Percentiles rank a stretch among this genome's conserved stretches.
phyloP scores from a whole-genome alignment of 2,888 invertebrate species.

The Metopia argyrocephala region DNA sequence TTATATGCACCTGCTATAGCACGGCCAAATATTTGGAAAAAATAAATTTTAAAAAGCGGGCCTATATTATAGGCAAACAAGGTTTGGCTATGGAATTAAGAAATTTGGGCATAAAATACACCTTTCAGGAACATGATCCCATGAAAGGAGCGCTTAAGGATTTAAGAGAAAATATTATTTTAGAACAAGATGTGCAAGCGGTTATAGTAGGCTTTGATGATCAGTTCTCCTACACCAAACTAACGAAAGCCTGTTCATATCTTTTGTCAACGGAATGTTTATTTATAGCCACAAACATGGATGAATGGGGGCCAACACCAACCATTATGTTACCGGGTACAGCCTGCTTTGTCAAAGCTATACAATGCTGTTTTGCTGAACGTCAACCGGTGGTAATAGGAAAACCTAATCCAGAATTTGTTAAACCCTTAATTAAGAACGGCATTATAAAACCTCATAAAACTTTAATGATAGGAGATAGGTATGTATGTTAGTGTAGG shows the following conservation, averaged over 20 bases:
- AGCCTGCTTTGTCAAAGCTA: constrained; percentile 87
- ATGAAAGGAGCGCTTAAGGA: constrained; percentile 89
- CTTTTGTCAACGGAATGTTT: constrained; percentile 86
- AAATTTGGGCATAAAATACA: neutral
- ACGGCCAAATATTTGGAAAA: constrained; percentile 88
- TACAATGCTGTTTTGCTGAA: constrained; percentile 85
- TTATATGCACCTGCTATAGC: constrained; percentile 88
- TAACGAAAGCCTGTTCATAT: constrained; percentile 94
- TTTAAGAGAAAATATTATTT: constrained; percentile 80
- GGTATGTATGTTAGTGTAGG: neutral
- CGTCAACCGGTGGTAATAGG: constrained; percentile 81
- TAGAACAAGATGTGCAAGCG: constrained; percentile 90
- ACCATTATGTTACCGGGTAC: constrained; percentile 86
- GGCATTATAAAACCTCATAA: constrained; percentile 85
- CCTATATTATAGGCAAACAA: neutral
- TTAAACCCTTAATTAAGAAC: constrained; percentile 84
- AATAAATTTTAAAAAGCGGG: constrained; percentile 81
- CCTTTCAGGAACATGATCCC: constrained; percentile 83
- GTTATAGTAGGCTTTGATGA: constrained; percentile 97
- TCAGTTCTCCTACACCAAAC: constrained; percentile 93
- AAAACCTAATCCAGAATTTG: constrained; percentile 91
- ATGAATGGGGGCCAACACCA: constrained; percentile 88
- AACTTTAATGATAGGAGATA: neutral
- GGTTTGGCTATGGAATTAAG: neutral
- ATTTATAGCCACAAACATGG: constrained; percentile 95